Conservation (phyloP, 2,888 invertebrate genomes). For the Cartodere bifasciata region DNA sequence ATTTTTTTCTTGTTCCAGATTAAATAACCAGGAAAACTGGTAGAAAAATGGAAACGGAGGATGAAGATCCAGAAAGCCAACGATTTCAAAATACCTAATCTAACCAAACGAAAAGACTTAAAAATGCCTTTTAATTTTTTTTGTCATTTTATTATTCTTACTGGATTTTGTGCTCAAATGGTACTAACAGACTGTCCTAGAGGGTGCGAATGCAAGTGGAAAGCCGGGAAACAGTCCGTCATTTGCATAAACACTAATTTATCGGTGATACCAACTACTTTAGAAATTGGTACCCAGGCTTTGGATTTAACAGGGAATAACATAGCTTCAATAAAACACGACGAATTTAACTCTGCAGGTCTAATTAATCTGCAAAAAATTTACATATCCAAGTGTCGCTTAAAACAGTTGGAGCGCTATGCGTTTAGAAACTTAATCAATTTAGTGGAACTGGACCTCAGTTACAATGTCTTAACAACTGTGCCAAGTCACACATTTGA, state of each 20-base stretch:
- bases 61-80: constrained; percentile 24
- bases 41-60: constrained; percentile 25
- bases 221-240: constrained; percentile 75
- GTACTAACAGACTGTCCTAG: constrained; percentile 53
- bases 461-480: constrained; percentile 52
- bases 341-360: constrained; percentile 62
- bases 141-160: constrained; percentile 23
- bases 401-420: constrained; percentile 55
- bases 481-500: constrained; percentile 65
- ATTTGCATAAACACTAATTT: constrained; percentile 66
- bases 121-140: constrained; percentile 8
- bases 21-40: constrained; percentile 5
- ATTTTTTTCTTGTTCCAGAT: constrained; percentile 16
- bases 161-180: constrained; percentile 33
- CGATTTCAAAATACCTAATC: constrained; percentile 5
- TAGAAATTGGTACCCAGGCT: constrained; percentile 68
- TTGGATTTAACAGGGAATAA: constrained; percentile 67
- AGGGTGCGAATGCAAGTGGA: constrained; percentile 81
- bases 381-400: constrained; percentile 56
- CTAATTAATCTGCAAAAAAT: constrained; percentile 71
- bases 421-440: constrained; percentile 70
- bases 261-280: constrained; percentile 55
- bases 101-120: background rate
- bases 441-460: constrained; percentile 69
- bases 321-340: constrained; percentile 50